Percentiles rank a stretch among this genome's conserved stretches.
Conservation (phyloP, 2,888 invertebrate genomes). For the Pinctada fucata region DNA sequence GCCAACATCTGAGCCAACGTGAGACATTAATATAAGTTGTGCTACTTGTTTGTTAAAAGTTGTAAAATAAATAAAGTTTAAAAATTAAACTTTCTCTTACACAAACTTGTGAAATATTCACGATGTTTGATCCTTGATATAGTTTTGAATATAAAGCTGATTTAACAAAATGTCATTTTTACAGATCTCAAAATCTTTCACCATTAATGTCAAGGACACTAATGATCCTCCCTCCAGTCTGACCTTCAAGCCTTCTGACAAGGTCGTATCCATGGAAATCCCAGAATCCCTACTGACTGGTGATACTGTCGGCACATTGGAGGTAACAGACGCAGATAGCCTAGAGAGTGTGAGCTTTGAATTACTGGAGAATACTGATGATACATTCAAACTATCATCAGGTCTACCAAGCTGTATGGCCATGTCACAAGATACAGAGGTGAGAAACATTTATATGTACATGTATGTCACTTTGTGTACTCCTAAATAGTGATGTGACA, state of each 20-base stretch:
- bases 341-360: conserved; percentile 43
- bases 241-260: conserved; percentile 15
- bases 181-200: conserved; percentile 49
- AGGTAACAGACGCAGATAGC: conserved; percentile 48
- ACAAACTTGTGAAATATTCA: no score
- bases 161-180: not conserved
- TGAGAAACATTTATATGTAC: not conserved
- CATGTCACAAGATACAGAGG: not conserved
- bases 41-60: no score
- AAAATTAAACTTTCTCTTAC: no score
- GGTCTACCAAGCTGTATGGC: conserved; percentile 4
- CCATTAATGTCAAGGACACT: conserved; percentile 48
- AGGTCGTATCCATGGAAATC: conserved; percentile 38
- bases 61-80: no score
- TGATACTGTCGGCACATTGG: conserved; percentile 43
- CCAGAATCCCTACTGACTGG: conserved; percentile 42
- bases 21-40: no score
- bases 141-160: no score
- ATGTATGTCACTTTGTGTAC: not conserved
- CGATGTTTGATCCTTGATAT: no score
- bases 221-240: conserved; percentile 54
- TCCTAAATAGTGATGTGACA: not conserved
- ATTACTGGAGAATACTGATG: conserved; percentile 23
- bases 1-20: no score
- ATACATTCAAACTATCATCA: conserved; percentile 41